Conservation (phyloP, 2,888 invertebrate species). For the Latrodectus hesperus region DNA sequence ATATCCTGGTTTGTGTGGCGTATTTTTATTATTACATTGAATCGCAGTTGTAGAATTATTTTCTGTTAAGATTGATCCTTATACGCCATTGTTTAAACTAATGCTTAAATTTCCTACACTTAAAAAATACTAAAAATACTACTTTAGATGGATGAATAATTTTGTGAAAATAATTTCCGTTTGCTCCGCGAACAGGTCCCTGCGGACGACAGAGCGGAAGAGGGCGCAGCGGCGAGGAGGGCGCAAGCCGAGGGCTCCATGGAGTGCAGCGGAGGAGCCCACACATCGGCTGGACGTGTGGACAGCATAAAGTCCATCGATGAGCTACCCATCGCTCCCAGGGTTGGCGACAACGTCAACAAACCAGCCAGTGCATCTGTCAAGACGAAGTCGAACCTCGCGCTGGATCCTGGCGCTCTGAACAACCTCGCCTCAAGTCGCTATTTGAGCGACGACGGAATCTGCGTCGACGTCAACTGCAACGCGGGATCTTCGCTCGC, state of each 20-base stretch:
- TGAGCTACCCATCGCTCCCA: conserved; percentile 56
- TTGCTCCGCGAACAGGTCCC: conserved; percentile 20
- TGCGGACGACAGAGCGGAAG: conserved; percentile 27
- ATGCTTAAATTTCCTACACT: not conserved
- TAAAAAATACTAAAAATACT: not conserved
- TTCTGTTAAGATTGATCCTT: not conserved
- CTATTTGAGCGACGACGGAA: conserved; percentile 48
- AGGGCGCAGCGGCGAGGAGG: not conserved
- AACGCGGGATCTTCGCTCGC: conserved; percentile 35
- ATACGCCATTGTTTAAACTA: not conserved
- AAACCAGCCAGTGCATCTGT: conserved; percentile 3
- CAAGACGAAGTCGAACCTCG: conserved; percentile 44
- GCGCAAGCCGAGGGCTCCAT: conserved; percentile 24
- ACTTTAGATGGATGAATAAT: not conserved
- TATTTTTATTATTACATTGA: not conserved
- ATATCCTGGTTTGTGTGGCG: not conserved
- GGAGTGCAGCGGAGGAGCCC: not conserved
- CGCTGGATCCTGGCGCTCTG: conserved; percentile 51
- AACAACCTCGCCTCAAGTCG: conserved; percentile 15
- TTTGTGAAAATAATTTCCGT: too few species aligned
- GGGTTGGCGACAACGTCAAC: conserved; percentile 37
- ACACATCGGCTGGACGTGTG: conserved; percentile 12
- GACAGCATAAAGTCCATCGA: conserved; percentile 60
- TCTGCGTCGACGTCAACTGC: conserved; percentile 57
- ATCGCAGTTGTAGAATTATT: not conserved